Base-by-base conservation (phyloP, 1,140 invertebrate genomes). In the Riptortus pedestris region DNA sequence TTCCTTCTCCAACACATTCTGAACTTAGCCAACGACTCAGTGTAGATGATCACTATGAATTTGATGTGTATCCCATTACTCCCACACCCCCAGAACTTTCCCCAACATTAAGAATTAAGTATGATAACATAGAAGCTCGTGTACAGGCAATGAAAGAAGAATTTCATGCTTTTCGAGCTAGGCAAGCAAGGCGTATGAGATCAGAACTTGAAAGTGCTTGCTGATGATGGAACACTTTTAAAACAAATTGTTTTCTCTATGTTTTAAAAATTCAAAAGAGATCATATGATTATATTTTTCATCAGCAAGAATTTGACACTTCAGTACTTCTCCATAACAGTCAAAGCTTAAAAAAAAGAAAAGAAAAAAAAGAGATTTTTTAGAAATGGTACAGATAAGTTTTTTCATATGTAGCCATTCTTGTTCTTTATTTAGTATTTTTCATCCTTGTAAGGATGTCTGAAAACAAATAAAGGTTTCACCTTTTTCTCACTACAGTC, bases 81-180 rank as follows among this genome's bases (percentile, higher is more conserved):
- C 86, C 88, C n/a, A 84, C 83, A 27, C 83, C 84, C 1, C 85
- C 84, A 18, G 84, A 84, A 0, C 79, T 81, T 0, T 68, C 66
- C 16, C 84, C 67, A 14, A 63, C 64, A 18, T 55, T 66, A 1
- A 76, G 67, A 71, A 72, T 84, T 45, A 81, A 83, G 5, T 84
- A 86, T 58, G 85, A 89, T 69, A 90, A 91, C 73, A 90, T 92
- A 67, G 90, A 93, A 72, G 89, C 91, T 2, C 79, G 93, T 58
- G 90, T 96, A 61, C 88, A 92, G 68, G 91, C 91, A 29, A 93
- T 96, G 87, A 92, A 94, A 70, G 90, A 94, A 73, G 93, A 96
- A 74, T 97, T 95, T 75, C 85, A 93, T 73, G 87, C 93, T 73
- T 96, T 93, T 76, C 81, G 91, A 61, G 86, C 91, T 70, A 79